Conservation (phyloP, 2,888 invertebrate genomes). For the Meiosimyza platycephala region DNA sequence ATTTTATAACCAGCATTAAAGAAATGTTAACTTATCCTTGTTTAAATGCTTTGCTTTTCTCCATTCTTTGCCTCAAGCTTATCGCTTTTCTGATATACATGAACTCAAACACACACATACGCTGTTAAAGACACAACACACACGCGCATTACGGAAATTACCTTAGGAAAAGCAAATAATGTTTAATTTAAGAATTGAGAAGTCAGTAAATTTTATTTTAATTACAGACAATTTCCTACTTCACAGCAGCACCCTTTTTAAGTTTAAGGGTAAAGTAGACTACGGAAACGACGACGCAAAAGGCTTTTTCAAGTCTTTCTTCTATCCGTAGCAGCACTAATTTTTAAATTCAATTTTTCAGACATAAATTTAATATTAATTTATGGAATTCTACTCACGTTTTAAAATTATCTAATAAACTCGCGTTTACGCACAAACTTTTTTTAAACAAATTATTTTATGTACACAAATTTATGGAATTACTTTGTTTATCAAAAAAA, state of each 20-base stretch:
- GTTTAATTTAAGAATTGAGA: not conserved
- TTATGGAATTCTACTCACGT: slow-evolving; percentile 51
- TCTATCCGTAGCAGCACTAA: slow-evolving; percentile 48
- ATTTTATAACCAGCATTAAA: too few relatives aligned
- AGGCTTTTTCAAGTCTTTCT: slow-evolving; percentile 3
- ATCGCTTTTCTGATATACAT: not conserved
- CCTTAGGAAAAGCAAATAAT: not conserved
- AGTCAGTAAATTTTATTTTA: not conserved
- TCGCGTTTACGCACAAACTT: slow-evolving; percentile 46
- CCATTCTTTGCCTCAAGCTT: not conserved
- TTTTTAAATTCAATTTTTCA: slow-evolving; percentile 34
- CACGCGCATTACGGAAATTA: not conserved
- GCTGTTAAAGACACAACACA: slow-evolving; percentile 21
- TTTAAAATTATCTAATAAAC: slow-evolving; percentile 47
- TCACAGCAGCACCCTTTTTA: not conserved
- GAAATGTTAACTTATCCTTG: too few relatives aligned
- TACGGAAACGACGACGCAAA: slow-evolving; percentile 1
- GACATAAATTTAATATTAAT: slow-evolving; percentile 39
- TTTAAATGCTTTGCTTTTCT: too few relatives aligned
- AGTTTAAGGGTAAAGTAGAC: not conserved
- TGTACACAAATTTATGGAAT: slow-evolving; percentile 51
- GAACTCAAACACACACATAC: slow-evolving; percentile 2
- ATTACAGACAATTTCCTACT: too few relatives aligned
- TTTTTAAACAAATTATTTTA: slow-evolving; percentile 46
- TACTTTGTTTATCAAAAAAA: slow-evolving; percentile 56